These are phyloP conservation scores for Pao palembangensis DNA, from an alignment of 2,113 vertebrate genomes.

Conservation along the genomic window DNA sequence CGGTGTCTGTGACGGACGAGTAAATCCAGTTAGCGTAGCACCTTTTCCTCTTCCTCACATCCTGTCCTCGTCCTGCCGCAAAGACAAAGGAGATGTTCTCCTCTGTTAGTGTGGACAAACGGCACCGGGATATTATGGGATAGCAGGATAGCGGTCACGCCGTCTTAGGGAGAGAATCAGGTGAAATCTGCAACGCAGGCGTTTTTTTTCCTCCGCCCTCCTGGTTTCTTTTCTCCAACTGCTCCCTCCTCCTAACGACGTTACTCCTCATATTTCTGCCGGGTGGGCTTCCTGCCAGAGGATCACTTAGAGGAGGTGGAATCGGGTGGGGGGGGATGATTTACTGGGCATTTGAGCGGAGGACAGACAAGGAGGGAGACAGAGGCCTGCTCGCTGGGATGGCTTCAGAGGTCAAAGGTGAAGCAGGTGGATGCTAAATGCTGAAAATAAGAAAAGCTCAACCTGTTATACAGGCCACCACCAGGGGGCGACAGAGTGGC, in stretches of 20 bases:
- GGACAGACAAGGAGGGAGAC: constrained; percentile 6
- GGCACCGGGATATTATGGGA: constrained; percentile 32
- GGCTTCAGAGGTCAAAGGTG: too few relatives aligned
- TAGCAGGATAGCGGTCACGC: constrained; percentile 29
- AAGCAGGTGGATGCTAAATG: too few relatives aligned
- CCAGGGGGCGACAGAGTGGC: background rate
- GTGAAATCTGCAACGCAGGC: constrained; percentile 17
- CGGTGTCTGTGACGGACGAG: constrained; percentile 11
- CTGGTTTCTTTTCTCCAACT: constrained; percentile 5
- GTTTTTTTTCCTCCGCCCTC: constrained; percentile 12
- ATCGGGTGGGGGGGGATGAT: constrained; percentile 34
- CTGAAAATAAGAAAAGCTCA: background rate
- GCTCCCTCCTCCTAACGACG: constrained; percentile 13
- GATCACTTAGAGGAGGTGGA: constrained; percentile 62
- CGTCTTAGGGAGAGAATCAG: constrained; percentile 11
- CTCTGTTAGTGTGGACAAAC: constrained; percentile 20
- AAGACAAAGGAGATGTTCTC: constrained; percentile 30
- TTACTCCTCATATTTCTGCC: constrained; percentile 16
- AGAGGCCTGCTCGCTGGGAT: background rate
- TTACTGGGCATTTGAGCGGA: constrained; percentile 45
- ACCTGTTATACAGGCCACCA: background rate
- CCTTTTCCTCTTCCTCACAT: constrained; percentile 1
- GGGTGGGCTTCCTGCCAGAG: constrained; percentile 63
- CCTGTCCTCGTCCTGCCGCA: constrained; percentile 25
- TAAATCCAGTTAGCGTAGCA: constrained; percentile 44